These are phyloP conservation scores for Melanocharis versteri DNA, from an alignment of 2,113 vertebrate genomes.

Conservation along the genomic window DNA sequence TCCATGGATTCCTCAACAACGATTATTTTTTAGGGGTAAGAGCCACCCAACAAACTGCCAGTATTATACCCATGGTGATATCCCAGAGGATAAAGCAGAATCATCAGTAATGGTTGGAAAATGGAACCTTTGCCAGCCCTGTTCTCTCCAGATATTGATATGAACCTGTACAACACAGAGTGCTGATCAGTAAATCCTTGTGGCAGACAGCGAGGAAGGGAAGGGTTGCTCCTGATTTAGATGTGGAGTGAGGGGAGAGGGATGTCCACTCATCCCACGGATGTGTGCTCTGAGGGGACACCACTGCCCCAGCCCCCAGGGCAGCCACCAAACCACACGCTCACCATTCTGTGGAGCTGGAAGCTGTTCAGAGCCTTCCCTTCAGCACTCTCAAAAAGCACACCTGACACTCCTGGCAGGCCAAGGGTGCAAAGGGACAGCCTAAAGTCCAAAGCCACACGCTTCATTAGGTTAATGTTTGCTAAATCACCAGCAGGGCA, in stretches of 20 bases:
- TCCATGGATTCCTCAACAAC: background rate
- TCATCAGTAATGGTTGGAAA: accelerated
- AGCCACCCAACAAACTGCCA: background rate
- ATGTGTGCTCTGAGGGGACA: background rate
- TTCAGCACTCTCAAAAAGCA: background rate
- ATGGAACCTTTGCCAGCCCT: background rate
- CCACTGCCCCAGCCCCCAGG: background rate
- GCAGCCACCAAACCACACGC: background rate
- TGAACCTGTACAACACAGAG: accelerated
- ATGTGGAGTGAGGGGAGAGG: accelerated
- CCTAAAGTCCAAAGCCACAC: background rate
- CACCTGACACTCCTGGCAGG: background rate
- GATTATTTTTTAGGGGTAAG: background rate
- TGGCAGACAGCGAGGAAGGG: accelerated
- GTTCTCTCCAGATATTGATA: accelerated
- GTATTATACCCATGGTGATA: accelerated
- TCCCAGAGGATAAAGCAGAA: background rate
- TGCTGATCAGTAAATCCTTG: background rate
- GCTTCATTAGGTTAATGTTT: background rate
- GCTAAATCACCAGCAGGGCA: background rate
- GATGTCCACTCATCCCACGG: accelerated
- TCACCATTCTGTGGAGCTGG: accelerated
- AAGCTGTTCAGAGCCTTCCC: background rate
- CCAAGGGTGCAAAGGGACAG: background rate
- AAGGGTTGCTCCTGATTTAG: accelerated